Conservation (phyloP, 64 coral and sea anemone genomes). For the Stichodactyla helianthus region DNA sequence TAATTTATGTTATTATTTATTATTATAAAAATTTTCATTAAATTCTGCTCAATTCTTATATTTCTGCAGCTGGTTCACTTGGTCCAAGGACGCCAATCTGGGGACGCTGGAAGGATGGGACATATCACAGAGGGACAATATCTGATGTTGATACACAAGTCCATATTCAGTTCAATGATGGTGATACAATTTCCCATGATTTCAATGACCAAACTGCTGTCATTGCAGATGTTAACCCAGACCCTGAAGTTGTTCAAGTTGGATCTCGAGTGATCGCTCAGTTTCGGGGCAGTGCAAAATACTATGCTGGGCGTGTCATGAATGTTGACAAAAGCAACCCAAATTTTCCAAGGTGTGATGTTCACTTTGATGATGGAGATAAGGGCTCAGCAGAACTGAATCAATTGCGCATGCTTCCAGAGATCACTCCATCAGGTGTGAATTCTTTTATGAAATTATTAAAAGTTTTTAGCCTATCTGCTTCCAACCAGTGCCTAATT, state of each 20-base stretch:
- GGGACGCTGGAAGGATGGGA: conserved; percentile 46
- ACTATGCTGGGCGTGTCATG: conserved; percentile 29
- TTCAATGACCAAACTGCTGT: conserved; percentile 37
- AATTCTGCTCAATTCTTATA: neutral
- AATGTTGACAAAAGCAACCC: neutral
- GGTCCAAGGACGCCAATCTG: conserved; percentile 41
- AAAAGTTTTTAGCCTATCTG: neutral
- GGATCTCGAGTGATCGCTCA: conserved; percentile 51
- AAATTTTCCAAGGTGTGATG: neutral
- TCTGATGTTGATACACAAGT: conserved; percentile 40
- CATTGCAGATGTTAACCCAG: conserved; percentile 32
- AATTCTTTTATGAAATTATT: neutral
- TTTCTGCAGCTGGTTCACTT: conserved; percentile 29
- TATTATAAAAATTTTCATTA: no score
- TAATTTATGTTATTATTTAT: no score
- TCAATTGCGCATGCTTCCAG: conserved; percentile 14
- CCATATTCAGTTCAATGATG: conserved; percentile 60
- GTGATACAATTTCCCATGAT: conserved; percentile 50
- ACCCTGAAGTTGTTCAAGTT: conserved; percentile 19
- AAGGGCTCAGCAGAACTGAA: neutral
- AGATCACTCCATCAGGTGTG: neutral
- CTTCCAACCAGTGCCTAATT: no score
- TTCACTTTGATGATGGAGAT: conserved; percentile 50
- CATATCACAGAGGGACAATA: conserved; percentile 41
- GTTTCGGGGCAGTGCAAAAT: conserved; percentile 27